Conservation (phyloP, 2,888 invertebrate genomes). For the Machimus rusticus region DNA sequence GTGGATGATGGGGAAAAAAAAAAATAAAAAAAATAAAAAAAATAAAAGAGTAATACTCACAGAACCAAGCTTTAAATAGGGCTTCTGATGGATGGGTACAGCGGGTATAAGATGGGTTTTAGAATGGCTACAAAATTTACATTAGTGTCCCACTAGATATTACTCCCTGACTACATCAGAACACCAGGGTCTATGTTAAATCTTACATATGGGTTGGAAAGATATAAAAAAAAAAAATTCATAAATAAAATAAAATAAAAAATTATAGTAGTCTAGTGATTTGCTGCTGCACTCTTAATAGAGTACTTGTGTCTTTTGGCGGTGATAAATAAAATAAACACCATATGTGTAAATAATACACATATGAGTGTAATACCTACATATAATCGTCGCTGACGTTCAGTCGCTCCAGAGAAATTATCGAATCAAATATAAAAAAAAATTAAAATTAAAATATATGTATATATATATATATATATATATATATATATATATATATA, state of each 20-base stretch:
- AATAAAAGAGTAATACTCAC: not conserved
- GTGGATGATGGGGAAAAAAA: not conserved
- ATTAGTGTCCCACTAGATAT: not conserved
- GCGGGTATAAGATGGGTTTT: not conserved
- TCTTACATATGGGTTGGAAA: no score
- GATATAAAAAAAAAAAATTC: no score
- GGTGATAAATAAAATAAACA: constrained; percentile 7
- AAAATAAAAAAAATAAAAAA: not conserved
- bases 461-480: no score
- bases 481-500: no score
- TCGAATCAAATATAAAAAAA: constrained; percentile 6
- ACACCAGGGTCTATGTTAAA: no score
- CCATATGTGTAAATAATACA: not conserved
- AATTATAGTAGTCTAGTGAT: not conserved
- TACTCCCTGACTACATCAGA: no score
- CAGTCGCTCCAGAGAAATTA: not conserved
- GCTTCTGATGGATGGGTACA: not conserved
- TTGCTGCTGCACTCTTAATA: not conserved
- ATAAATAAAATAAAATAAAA: no score
- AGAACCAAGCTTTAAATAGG: not conserved
- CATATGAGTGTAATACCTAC: not conserved
- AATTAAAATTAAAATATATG: not conserved
- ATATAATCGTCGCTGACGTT: not conserved
- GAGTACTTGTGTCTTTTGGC: not conserved
- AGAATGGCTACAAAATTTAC: not conserved